phyloP scores from a whole-genome alignment of 1,140 invertebrate genomes.

The Aphelenchoides besseyi region DNA sequence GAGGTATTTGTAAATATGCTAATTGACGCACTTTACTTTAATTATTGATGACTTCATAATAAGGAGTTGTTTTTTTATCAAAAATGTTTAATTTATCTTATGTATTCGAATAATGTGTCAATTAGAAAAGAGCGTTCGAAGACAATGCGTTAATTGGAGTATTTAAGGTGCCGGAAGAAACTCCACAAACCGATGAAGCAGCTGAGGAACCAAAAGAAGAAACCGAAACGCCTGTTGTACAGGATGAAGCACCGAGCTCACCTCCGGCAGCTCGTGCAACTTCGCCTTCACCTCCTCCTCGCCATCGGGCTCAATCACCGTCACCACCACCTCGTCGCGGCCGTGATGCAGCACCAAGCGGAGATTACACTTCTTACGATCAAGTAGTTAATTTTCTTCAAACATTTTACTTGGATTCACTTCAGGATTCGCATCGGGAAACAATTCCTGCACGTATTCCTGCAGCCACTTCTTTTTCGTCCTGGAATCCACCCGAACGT shows the following conservation, averaged over 20 bases:
- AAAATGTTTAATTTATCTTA: no score
- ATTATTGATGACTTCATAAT: no score
- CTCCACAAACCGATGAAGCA: constrained; percentile 38
- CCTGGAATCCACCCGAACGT: constrained; percentile 57
- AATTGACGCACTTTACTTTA: no score
- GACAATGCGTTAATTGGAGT: no score
- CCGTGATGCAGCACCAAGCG: constrained; percentile 30
- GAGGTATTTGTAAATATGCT: no score
- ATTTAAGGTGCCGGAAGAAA: no score
- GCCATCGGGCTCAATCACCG: constrained; percentile 42
- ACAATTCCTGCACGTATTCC: constrained; percentile 53
- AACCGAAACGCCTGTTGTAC: constrained; percentile 36
- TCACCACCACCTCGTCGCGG: constrained; percentile 50
- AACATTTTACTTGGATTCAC: background rate
- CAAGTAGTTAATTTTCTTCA: constrained; percentile 32
- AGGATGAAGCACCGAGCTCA: constrained; percentile 32
- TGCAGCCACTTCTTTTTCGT: constrained; percentile 52
- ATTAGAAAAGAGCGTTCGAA: no score
- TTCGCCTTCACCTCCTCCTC: constrained; percentile 31
- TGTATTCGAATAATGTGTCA: no score
- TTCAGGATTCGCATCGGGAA: constrained; percentile 49
- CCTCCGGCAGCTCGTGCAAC: background rate
- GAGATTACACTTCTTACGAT: constrained; percentile 59
- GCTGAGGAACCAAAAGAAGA: constrained; percentile 30
- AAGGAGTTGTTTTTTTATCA: no score